These are phyloP conservation scores for Cephalopachus bancanus DNA, from an alignment of 2,797 vertebrate genomes.

Conservation along the genomic window DNA sequence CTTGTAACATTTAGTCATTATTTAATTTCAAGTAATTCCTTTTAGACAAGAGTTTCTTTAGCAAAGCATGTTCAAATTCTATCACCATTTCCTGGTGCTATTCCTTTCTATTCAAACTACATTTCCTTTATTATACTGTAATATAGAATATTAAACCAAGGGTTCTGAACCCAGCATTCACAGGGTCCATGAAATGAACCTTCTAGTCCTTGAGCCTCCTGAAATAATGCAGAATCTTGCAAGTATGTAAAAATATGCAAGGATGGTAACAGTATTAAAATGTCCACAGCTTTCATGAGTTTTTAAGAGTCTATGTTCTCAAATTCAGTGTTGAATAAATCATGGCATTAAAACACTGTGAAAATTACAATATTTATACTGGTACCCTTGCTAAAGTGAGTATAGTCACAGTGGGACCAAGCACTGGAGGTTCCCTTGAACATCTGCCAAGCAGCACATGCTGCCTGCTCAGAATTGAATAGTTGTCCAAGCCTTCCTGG, in stretches of 20 bases:
- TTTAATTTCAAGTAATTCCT: not conserved
- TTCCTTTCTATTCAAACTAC: not conserved
- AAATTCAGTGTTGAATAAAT: conserved; percentile 19
- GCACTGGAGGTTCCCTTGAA: not conserved
- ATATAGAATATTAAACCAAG: not conserved
- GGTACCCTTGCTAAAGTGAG: not conserved
- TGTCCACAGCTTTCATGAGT: not conserved
- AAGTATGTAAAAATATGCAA: not conserved
- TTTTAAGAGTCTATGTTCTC: not conserved
- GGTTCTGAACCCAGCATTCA: not conserved
- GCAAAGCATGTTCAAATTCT: not conserved
- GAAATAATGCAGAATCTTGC: not conserved
- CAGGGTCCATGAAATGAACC: not conserved
- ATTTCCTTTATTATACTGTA: not conserved
- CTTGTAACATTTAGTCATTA: not conserved
- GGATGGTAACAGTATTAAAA: not conserved
- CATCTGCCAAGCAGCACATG: not conserved
- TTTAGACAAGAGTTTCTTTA: conserved; percentile 31
- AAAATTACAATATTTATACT: not conserved
- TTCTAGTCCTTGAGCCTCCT: not conserved
- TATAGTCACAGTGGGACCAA: not conserved
- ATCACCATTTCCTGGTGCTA: not conserved
- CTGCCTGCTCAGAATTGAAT: not conserved
- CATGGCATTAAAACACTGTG: not conserved
- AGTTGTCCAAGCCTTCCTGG: not conserved